Evolutionary conservation across 2,888 invertebrate species (phyloP).

Genomic region (Listrodromus nycthemerus): DNA sequence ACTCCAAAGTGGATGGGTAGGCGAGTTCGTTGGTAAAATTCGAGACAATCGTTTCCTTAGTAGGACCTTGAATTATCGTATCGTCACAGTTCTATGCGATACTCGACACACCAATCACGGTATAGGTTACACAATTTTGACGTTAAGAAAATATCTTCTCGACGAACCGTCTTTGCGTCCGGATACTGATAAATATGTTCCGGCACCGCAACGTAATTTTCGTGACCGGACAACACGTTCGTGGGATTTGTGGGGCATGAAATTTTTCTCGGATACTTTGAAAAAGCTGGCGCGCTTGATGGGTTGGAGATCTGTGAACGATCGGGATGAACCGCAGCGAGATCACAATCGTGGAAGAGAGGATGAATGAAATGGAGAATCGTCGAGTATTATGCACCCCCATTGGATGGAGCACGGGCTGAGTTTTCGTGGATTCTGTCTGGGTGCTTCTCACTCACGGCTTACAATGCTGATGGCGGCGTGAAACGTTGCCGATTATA

Average conservation of each 20-base stretch:
- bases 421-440: constrained; percentile 1
- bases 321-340: constrained; percentile 42
- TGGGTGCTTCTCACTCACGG: constrained; percentile 10
- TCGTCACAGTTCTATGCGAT: constrained; percentile 2
- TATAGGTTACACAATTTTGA: neutral
- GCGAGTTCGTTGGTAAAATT: constrained; percentile 45
- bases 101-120: constrained; percentile 22
- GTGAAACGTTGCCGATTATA: constrained; percentile 79
- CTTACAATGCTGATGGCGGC: constrained; percentile 64
- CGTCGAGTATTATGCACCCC: constrained; percentile 41
- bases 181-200: constrained; percentile 19
- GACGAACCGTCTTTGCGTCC: neutral
- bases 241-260: constrained; percentile 38
- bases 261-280: constrained; percentile 21
- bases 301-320: constrained; percentile 28
- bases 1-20: neutral
- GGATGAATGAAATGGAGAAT: constrained; percentile 43
- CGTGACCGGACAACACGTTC: constrained; percentile 74
- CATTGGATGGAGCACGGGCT: constrained; percentile 37
- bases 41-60: constrained; percentile 16
- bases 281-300: constrained; percentile 8
- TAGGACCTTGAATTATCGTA: constrained; percentile 30
- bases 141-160: neutral
- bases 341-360: constrained; percentile 60
- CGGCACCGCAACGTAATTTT: constrained; percentile 71